Percentiles rank a stretch among this genome's conserved stretches.
Evolutionary conservation across 1,140 invertebrate species (phyloP).

Genomic region (Drepana arcuata): DNA sequence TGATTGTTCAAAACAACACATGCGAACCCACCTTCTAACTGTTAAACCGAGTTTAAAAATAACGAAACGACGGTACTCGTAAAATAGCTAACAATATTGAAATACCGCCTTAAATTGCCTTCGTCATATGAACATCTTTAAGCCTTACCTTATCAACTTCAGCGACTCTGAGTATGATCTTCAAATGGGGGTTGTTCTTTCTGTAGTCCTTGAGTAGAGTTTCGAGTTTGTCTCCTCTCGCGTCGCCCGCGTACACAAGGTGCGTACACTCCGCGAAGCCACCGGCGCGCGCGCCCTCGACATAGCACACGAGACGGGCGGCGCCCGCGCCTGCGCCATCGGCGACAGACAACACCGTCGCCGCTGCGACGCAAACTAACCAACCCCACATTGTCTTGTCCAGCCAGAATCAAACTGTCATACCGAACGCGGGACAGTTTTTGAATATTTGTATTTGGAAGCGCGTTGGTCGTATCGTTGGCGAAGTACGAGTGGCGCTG

Average conservation of each 20-base stretch:
- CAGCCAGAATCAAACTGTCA: too few species aligned
- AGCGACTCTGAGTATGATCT: constrained; percentile 56
- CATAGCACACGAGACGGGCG: constrained; percentile 63
- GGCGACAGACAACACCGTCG: constrained; percentile 25
- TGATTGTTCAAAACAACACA: too few species aligned
- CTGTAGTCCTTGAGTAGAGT: constrained; percentile 53
- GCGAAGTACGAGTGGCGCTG: constrained; percentile 53
- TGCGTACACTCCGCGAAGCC: constrained; percentile 63
- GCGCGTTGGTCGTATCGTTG: constrained; percentile 48
- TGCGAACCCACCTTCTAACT: too few species aligned
- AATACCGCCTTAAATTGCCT: too few species aligned
- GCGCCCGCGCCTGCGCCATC: constrained; percentile 56
- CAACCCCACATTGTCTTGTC: too few species aligned
- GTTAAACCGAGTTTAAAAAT: too few species aligned
- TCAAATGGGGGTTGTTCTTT: constrained; percentile 59
- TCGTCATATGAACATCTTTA: too few species aligned
- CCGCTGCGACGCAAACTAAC: too few species aligned
- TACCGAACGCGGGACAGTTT: too few species aligned
- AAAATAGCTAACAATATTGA: too few species aligned
- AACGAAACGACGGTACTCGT: too few species aligned
- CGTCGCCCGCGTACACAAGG: constrained; percentile 59
- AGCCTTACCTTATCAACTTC: constrained; percentile 66
- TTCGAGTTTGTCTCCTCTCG: constrained; percentile 61
- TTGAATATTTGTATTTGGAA: too few species aligned
- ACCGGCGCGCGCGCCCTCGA: constrained; percentile 36